Evolutionary conservation across 1,140 invertebrate species (phyloP), one percentile per base, ranked within the genome.

Genomic region (Drosophila asahinai): DNA sequence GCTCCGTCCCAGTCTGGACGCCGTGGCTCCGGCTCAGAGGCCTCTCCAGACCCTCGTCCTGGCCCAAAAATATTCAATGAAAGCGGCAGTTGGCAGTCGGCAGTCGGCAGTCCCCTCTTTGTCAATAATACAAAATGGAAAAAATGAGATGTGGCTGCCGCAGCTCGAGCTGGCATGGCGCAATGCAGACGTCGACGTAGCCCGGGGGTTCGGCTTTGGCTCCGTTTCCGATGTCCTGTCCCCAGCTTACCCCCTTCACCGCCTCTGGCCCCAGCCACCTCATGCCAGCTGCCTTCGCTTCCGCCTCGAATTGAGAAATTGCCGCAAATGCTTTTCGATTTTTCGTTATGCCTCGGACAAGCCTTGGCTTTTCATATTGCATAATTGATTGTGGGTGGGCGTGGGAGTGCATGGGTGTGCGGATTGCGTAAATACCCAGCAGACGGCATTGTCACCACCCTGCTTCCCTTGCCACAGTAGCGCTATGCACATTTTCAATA

Each of bases 241-340:
- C 62, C 47, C 14, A 8, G 25, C 47, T 38, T 40, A 15, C 47
- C 61, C 40, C 48, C 2, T 38, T 55, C 25, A 14, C 7, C 17
- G 62, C 40, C 30, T 49, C 48, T 51, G 38, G 12, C 38, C 27
- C 40, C n/a, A 8, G n/a, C 15, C 6, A 22, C 42, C 19, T 27
- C 47, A 43, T 47, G 49, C 64, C 75, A 45, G 19, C 71, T 74
- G 57, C 51, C 70, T 55, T 54, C 49, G 63, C 43, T n/a, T 55
- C 51, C 62, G 63, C 58, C 22, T 45, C 67, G 79, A 62, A 77
- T 83, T 83, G 80, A 80, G 77, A 89, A 89, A 83, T 83, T 89
- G 84, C 78, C 77, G 73, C 64, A 87, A 87, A 87, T 87, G 84
- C 83, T 82, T 89, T 89, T 87, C 83, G 84, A 89, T 89, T 83